phyloP scores from a whole-genome alignment of 2,797 vertebrate genomes.

The Harpagifer antarcticus region DNA sequence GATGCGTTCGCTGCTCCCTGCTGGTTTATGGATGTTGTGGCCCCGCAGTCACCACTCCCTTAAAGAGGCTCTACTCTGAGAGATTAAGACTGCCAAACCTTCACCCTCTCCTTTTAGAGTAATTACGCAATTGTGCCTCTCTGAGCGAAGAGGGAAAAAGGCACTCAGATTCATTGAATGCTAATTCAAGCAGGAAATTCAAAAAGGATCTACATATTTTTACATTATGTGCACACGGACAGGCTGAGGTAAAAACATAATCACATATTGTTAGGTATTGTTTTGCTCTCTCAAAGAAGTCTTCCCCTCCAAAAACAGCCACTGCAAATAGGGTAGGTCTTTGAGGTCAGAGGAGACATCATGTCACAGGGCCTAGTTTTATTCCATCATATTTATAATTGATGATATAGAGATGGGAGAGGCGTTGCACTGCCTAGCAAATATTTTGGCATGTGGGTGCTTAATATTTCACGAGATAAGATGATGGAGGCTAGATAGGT shows the following conservation, averaged over 20 bases:
- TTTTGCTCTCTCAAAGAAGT: constrained; percentile 45
- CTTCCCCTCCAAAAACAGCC: constrained; percentile 31
- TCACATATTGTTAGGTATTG: constrained; percentile 54
- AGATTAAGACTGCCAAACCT: constrained; percentile 83
- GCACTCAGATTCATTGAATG: constrained; percentile 77
- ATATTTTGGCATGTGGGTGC: constrained; percentile 80
- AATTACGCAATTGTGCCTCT: constrained; percentile 79
- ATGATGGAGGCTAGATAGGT: constrained; percentile 72
- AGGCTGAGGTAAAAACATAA: constrained; percentile 51
- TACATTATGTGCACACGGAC: constrained; percentile 64
- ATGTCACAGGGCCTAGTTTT: constrained; percentile 70
- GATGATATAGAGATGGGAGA: constrained; percentile 64
- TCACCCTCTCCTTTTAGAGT: constrained; percentile 79
- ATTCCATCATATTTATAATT: constrained; percentile 77
- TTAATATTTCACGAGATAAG: constrained; percentile 80
- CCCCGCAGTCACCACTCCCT: constrained; percentile 70
- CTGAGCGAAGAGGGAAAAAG: constrained; percentile 61
- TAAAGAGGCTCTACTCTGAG: constrained; percentile 78
- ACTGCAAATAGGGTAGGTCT: constrained; percentile 60
- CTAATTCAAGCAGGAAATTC: constrained; percentile 79
- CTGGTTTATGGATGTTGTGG: constrained; percentile 79
- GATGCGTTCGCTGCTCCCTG: constrained; percentile 64
- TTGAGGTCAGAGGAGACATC: constrained; percentile 74
- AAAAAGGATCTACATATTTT: constrained; percentile 70
- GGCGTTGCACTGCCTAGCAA: constrained; percentile 69